Base-by-base conservation (phyloP, 2,113 vertebrate genomes). In the Semnornis frantzii region DNA sequence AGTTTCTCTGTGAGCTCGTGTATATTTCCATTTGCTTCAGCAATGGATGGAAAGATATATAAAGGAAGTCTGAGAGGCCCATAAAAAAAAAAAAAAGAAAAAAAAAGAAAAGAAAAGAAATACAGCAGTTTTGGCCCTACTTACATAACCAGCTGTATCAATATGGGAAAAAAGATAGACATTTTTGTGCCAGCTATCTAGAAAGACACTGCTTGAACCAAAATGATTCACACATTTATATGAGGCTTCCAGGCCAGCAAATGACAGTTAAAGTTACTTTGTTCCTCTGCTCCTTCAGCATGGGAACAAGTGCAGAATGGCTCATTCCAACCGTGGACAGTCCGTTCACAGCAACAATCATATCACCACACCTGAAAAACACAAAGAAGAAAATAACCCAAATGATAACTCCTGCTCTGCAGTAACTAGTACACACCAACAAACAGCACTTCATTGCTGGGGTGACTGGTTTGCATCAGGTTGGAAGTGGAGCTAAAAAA, bases 271-370 rank as follows among this genome's bases (percentile, higher is more conserved):
- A 98, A 15, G 98, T 99, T 89, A 99, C 99, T 96, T 99, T 98
- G 97, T 98, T 99, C 78, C 99, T 98, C 95, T 99, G 99, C 95
- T 99, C 99, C 97, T 99, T 99, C 97, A 99, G 92, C 99, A 99
- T 99, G 84, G 99, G 99, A 58, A 99, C 99, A 9, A 99, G 96
- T 2, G 99, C 99, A 0, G 99, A 99, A 96, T 99, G 99, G 97
- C 99, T 99, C 99, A 99, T 99, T 87, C 99, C 99, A 73, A 98
- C 98, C 0, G 99, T 99, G 6, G 99, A 99, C 8, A 99, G 97
- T 92, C 99, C 98, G 1, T 99, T 99, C 48, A 99, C 99, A 3
- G 99, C 99, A 69, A 99, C 98, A 25, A 99, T 99, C 99, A 99
- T 99, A 95, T 99, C 99, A 6, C 99, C 99, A 71, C 99, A 99